Evolutionary conservation across 2,113 vertebrate species (phyloP), one percentile per base, ranked within the genome.

Genomic region (Elephas maximus): DNA sequence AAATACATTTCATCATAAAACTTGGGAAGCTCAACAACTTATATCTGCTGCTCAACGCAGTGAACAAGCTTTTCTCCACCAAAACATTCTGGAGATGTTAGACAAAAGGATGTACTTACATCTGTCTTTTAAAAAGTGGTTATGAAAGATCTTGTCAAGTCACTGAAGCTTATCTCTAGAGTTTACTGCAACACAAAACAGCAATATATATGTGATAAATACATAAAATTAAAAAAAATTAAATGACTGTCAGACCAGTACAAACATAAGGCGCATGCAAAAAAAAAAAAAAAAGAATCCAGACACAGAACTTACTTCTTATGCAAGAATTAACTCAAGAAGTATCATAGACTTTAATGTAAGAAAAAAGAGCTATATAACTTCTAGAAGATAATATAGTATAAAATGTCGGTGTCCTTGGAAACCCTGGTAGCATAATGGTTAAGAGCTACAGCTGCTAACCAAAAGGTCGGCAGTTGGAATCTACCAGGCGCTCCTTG

Each of bases 1-100:
- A 97, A 96, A 96, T 94, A 79, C 82, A 82, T 96, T 95, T 69
- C 53, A 96, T 51, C 30, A 95, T 51, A 96, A 88, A 51, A 94
- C 41, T 67, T 95, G 12, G 86, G 91, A 98, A 78, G 8, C 23
- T 97, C 60, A 93, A 88, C 30, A 91, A n/a, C 18, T 97, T 98
- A 77, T n/a, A 74, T 44, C 82, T 44, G 89, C 45, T 62, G 77
- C 81, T 94, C 94, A 97, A 95, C 82, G 82, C 14, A 89, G 51
- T 10, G 20, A 33, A 80, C 0, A 45, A 88, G 6, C 6, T 94
- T 0, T 41, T 96, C 51, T 97, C 18, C 45, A 92, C 4, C 15
- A 83, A 5, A 92, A 18, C 33, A 57, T 82, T 78, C 41, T 81
- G 2, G 1, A 23, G 8, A 18, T 33, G 44, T 10, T 21, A 82